Conservation (phyloP, 2,797 vertebrate species). For the Lutjanus campechanus region DNA sequence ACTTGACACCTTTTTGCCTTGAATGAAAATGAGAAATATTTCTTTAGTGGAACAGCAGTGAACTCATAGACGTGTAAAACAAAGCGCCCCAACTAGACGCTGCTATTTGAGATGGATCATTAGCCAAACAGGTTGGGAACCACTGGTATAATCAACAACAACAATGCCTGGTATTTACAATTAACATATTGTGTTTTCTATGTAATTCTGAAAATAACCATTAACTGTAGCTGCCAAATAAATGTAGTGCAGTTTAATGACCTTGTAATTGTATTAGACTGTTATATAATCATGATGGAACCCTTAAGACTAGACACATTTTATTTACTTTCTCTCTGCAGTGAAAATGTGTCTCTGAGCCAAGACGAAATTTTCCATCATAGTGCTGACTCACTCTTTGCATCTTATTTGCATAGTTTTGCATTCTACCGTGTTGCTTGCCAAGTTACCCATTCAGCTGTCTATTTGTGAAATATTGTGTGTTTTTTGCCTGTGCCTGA, state of each 20-base stretch:
- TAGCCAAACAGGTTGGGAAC: neutral
- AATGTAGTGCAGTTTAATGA: too few species aligned
- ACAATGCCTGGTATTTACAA: neutral
- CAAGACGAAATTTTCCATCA: conserved; percentile 63
- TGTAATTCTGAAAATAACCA: neutral
- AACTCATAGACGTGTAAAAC: too few species aligned
- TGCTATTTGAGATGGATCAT: neutral
- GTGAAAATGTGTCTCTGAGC: conserved; percentile 37
- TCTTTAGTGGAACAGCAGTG: too few species aligned
- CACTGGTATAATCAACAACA: neutral
- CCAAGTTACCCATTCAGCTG: conserved; percentile 52
- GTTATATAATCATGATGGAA: conserved; percentile 1
- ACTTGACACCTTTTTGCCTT: neutral
- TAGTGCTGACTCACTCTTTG: conserved; percentile 65
- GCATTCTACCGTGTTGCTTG: conserved; percentile 63
- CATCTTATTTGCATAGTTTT: conserved; percentile 82
- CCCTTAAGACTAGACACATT: neutral
- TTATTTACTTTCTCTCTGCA: conserved; percentile 9
- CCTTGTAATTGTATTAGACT: neutral
- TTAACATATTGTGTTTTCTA: neutral
- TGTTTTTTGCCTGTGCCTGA: conserved; percentile 9
- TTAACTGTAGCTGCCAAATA: neutral
- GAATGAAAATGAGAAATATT: neutral
- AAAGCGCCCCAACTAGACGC: too few species aligned
- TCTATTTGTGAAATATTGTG: conserved; percentile 29